Evolutionary conservation across 2,888 invertebrate genomes (phyloP).

Genomic region (Ferdinandea cuprea): DNA sequence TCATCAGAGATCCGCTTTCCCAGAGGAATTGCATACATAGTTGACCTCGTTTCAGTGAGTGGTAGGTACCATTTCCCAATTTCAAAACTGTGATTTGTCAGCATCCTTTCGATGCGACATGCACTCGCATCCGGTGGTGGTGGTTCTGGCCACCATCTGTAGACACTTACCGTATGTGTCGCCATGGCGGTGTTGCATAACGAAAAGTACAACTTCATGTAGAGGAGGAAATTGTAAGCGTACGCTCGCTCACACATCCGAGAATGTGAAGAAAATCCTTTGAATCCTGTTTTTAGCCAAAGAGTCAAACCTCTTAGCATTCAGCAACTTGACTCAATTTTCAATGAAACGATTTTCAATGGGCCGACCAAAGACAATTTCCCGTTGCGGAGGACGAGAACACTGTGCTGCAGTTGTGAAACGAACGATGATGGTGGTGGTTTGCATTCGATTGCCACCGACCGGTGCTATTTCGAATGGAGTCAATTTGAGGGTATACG

Average conservation of each 20-base stretch:
- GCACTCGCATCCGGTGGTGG: conserved; percentile 43
- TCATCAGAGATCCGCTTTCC: neutral
- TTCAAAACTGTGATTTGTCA: conserved; percentile 66
- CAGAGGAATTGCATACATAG: conserved; percentile 10
- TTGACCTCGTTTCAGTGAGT: conserved; percentile 52
- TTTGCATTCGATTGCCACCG: conserved; percentile 48
- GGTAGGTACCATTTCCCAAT: conserved; percentile 36
- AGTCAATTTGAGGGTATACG: conserved; percentile 63
- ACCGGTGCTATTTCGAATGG: conserved; percentile 52
- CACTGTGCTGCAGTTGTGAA: neutral
- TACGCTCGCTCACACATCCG: conserved; percentile 41
- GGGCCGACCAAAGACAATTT: conserved; percentile 43
- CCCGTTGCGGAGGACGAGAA: neutral
- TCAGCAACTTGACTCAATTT: conserved; percentile 71
- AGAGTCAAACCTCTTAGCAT: conserved; percentile 72
- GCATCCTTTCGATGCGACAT: conserved; percentile 63
- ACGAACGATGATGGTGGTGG: too few relatives aligned
- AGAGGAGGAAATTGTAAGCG: conserved; percentile 17
- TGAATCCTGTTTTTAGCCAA: conserved; percentile 54
- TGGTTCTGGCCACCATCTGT: conserved; percentile 51
- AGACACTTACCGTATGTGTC: conserved; percentile 20
- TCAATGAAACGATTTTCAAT: conserved; percentile 70
- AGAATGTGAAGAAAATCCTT: conserved; percentile 58
- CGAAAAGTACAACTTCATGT: conserved; percentile 29
- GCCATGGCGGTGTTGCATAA: conserved; percentile 38